Evolutionary conservation across 2,888 invertebrate genomes (phyloP), one percentile per base, ranked within the genome.

Genomic region (Ypsolopha sequella): DNA sequence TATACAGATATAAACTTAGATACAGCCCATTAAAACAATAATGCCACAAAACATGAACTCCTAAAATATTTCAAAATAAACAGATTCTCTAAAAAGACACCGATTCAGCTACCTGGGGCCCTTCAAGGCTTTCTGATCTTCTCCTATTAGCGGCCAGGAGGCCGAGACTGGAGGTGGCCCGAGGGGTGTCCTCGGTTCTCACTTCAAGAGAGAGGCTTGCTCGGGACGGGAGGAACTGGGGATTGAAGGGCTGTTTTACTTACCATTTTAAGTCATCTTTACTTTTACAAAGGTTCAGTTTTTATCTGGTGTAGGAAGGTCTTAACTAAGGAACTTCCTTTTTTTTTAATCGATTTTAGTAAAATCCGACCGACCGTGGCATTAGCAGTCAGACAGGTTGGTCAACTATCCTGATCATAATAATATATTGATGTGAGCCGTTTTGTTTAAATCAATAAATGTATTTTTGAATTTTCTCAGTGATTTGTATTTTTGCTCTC

Each of bases 171-270:
- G 82, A 70, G 10, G 86, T 68, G 57, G 79, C 75, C 58, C 84
- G 72, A 0, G 80, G 72, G 60, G 73, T 66, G 53, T 85, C 82
- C 59, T 84, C 87, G 9, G 88, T 76, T 62, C 89, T 87, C 62
- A 90, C 90, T 70, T 90, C 90, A 55, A 90, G 79, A 38, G 90
- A 89, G 55, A 90, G 76, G 59, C 90, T 90, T 49, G 89, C 89
- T 65, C 90, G 86, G 59, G 89, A 88, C 52, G 90, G 89, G 63
- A 88, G 76, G 58, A 86, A 81, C 89, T 89, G 76, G 58, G 64
- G 66, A 71, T 56, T 51, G 1, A 53, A 48, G 4, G n/a, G 2
- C 24, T 9, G 38, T 38, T 51, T 46, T 0, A 34, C 34, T 33
- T 39, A 48, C 14, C 10, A 33, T 33, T 9, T 14, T 46, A 13